A percentile compares a stretch with the other conserved stretches of the same genome.
Evolutionary conservation across 2,888 invertebrate species (phyloP).

Genomic region (Tiphia femorata): DNA sequence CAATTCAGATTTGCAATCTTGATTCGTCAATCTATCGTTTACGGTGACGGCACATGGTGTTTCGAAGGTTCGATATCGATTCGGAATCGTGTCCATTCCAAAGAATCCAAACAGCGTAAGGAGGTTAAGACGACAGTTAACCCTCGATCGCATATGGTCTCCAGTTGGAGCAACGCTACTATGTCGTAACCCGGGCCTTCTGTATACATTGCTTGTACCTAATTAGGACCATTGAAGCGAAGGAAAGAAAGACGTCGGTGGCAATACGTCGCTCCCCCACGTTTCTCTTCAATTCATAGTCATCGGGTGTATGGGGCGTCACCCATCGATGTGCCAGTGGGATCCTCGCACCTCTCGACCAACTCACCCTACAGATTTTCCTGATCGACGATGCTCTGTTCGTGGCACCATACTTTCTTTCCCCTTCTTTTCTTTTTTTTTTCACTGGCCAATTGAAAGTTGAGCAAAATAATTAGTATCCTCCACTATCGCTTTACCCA

Average conservation of each 20-base stretch:
- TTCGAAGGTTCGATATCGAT: conserved; percentile 4
- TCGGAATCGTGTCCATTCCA: conserved; percentile 27
- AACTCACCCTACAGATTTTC: too few relatives aligned
- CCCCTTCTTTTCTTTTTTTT: not conserved
- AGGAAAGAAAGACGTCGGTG: conserved; percentile 32
- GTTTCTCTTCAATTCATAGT: conserved; percentile 30
- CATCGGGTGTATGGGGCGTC: not conserved
- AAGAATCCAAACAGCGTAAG: conserved; percentile 41
- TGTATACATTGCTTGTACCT: conserved; percentile 40
- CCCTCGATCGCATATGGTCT: conserved; percentile 44
- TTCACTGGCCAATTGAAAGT: too few relatives aligned
- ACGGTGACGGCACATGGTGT: too few relatives aligned
- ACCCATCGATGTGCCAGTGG: too few relatives aligned
- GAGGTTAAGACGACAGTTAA: conserved; percentile 51
- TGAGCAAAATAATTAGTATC: too few relatives aligned
- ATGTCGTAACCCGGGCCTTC: conserved; percentile 42
- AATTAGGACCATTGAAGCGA: conserved; percentile 48
- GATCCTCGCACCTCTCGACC: too few relatives aligned
- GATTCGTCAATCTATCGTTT: too few relatives aligned
- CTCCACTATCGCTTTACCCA: too few relatives aligned
- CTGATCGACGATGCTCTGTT: too few relatives aligned
- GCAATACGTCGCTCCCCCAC: conserved; percentile 33
- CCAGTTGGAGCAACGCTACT: conserved; percentile 45
- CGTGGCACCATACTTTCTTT: too few relatives aligned
- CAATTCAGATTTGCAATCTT: too few relatives aligned